phyloP scores from a whole-genome alignment of 2,113 vertebrate species.

The Oreamnos americanus region DNA sequence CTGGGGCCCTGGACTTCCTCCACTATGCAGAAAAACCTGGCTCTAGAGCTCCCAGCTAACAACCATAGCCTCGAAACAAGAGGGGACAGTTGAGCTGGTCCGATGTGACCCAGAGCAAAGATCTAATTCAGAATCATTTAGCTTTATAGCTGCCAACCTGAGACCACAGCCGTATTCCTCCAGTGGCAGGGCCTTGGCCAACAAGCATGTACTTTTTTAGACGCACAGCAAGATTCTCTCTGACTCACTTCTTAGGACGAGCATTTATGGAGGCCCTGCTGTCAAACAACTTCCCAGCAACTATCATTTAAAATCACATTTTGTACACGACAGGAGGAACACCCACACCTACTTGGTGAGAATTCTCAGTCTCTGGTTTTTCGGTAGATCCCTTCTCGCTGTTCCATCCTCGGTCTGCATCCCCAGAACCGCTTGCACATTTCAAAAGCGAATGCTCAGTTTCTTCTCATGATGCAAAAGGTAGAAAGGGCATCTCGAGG shows the following conservation, averaged over 20 bases:
- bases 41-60: neutral
- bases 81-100: slow-evolving; percentile 29
- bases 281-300: neutral
- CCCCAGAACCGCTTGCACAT: neutral
- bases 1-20: neutral
- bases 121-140: slow-evolving; percentile 58
- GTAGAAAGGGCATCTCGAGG: slow-evolving; percentile 29
- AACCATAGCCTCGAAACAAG: neutral
- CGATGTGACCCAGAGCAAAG: slow-evolving; percentile 46
- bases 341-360: neutral
- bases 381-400: neutral
- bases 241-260: neutral
- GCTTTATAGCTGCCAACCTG: slow-evolving; percentile 46
- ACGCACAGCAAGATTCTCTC: neutral
- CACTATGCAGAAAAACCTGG: neutral
- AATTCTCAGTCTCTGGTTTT: neutral
- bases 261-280: neutral
- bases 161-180: neutral
- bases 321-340: neutral
- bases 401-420: neutral
- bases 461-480: slow-evolving; percentile 48
- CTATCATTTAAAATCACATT: neutral
- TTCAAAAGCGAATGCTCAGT: neutral
- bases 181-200: neutral
- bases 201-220: neutral